Evolutionary conservation across 1,140 invertebrate genomes (phyloP), one percentile per base, ranked within the genome.

Genomic region (Parasteatoda tepidariorum): DNA sequence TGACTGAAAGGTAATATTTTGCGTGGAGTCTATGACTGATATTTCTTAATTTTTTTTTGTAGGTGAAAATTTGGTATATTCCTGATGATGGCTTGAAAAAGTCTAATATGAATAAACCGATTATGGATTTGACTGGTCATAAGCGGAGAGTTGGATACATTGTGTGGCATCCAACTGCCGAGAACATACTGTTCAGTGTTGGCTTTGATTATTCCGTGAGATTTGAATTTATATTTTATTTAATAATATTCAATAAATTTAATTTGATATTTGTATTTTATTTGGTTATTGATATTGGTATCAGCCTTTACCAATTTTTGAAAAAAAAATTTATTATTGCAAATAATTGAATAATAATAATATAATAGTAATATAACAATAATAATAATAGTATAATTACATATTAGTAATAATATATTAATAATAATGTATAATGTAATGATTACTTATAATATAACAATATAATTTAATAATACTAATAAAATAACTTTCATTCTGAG

Each of bases 141-240:
- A 96, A 96, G 87, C 91, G 96, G 48, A 90, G 96, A 67, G 94
- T 95, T 0, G 93, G 95, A 74, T 93, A 96, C 85, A 92, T 98
- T 67, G 94, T 95, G 88, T 99, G 97, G 97, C 97, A 99, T 90
- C 97, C 97, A 1, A 94, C 94, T 0, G 96, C 96, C 59, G 94
- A 97, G 87, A 97, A 97, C 89, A 92, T 98, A 30, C 88, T 98
- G 13, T 92, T 97, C 83, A 96, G 95, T 88, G 94, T 94, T 84
- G 95, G 96, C 84, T 95, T 95, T 88, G 94, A 96, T 88, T 93
- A 95, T 87, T 89, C 94, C 87, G 94, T 96, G 88, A 90, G 88
- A 87, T 74, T 13, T n/a, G n/a, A n/a, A n/a, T n/a, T n/a, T n/a
- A n/a, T n/a, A n/a, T n/a, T n/a, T n/a, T n/a, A n/a, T n/a, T n/a